These are phyloP conservation scores for Sminthurides bifidus DNA, from an alignment of 1,140 invertebrate genomes.

Conservation along the genomic window DNA sequence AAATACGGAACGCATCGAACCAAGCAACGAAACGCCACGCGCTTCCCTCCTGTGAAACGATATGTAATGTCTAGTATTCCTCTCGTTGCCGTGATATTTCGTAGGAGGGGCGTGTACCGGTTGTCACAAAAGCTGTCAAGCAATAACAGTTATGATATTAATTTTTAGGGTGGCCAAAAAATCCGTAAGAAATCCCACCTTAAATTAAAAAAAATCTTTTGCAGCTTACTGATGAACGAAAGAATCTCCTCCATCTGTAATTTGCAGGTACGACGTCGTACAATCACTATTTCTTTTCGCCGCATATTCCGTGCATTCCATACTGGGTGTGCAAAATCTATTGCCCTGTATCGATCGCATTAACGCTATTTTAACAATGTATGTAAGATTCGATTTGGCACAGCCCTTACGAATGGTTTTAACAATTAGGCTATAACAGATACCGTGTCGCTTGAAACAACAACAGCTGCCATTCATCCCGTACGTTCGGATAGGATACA, in stretches of 20 bases:
- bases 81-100: constrained; percentile 3
- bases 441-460: too few relatives aligned
- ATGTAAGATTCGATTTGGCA: too few relatives aligned
- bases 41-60: not conserved
- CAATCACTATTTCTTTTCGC: constrained; percentile 9
- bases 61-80: constrained; percentile 25
- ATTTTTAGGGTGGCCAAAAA: not conserved
- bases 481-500: too few relatives aligned
- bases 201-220: not conserved
- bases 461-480: too few relatives aligned
- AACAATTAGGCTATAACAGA: too few relatives aligned
- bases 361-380: too few relatives aligned
- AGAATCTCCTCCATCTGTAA: constrained; percentile 22
- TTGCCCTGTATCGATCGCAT: constrained; percentile 24
- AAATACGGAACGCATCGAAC: constrained; percentile 26
- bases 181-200: not conserved
- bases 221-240: constrained; percentile 21
- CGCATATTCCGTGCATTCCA: constrained; percentile 20
- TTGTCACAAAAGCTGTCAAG: constrained; percentile 21
- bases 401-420: too few relatives aligned
- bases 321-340: constrained; percentile 25
- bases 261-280: constrained; percentile 23
- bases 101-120: not conserved
- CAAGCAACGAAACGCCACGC: constrained; percentile 20
- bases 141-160: not conserved